phyloP scores from a whole-genome alignment of 2,888 invertebrate genomes.

The Erannis defoliaria region DNA sequence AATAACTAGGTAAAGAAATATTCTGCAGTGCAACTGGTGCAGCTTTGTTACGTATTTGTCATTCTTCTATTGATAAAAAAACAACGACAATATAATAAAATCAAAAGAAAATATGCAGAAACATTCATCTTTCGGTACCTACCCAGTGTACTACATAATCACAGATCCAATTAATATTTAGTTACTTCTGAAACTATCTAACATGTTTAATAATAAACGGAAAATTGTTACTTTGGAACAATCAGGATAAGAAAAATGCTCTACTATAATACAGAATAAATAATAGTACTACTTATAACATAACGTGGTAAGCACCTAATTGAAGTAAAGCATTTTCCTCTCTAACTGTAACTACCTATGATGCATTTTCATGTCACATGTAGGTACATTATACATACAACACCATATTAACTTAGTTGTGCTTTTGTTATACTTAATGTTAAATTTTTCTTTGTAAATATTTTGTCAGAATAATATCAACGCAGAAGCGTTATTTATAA shows the following conservation, averaged over 20 bases:
- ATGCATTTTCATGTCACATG: constrained; percentile 72
- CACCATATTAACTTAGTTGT: constrained; percentile 66
- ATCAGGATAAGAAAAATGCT: constrained; percentile 4
- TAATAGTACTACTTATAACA: no score
- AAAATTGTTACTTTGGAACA: neutral
- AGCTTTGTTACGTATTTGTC: neutral
- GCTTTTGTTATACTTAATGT: constrained; percentile 77
- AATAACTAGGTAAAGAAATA: neutral
- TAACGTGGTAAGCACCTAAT: neutral
- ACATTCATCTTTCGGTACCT: no score
- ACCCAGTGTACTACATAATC: no score
- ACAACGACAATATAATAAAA: no score
- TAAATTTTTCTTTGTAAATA: constrained; percentile 83
- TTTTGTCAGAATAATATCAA: constrained; percentile 77
- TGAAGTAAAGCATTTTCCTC: constrained; percentile 18
- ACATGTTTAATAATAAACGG: neutral
- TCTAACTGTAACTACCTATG: constrained; percentile 46
- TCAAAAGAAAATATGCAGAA: no score
- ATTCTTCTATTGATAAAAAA: neutral
- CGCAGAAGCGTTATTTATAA: constrained; percentile 73
- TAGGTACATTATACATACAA: constrained; percentile 39
- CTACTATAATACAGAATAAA: no score
- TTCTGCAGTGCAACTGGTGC: neutral
- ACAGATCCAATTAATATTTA: neutral
- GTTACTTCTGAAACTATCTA: neutral